Conservation (phyloP, 1,140 invertebrate species). For the Papilio helenus region DNA sequence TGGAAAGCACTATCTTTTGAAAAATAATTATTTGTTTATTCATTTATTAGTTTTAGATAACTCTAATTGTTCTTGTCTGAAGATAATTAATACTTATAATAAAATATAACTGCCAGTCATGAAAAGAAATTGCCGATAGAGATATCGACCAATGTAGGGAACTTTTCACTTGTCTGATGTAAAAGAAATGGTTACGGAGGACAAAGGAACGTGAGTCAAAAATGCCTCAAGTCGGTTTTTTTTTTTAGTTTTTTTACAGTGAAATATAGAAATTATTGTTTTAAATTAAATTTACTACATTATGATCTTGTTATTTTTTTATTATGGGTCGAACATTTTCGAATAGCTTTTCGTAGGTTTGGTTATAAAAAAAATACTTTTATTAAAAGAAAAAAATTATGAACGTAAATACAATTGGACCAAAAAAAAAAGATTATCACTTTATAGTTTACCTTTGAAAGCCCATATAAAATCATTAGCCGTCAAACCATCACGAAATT, state of each 20-base stretch:
- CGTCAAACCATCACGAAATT: slow-evolving; percentile 44
- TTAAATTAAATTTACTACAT: background rate
- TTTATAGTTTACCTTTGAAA: background rate
- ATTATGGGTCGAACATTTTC: too few relatives aligned
- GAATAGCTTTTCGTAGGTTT: too few relatives aligned
- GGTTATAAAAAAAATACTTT: too few relatives aligned
- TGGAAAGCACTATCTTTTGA: background rate
- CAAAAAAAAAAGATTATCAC: background rate
- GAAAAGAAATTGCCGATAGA: background rate
- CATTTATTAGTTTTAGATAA: background rate
- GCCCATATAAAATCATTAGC: background rate
- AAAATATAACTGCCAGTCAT: background rate
- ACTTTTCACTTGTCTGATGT: background rate
- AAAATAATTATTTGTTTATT: background rate
- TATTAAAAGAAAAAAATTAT: background rate
- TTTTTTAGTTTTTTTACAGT: background rate
- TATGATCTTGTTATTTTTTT: background rate
- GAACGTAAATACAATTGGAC: background rate
- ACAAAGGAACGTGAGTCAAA: background rate
- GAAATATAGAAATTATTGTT: background rate
- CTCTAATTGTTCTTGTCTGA: background rate
- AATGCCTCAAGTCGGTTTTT: background rate
- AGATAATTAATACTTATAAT: background rate
- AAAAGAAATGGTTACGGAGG: background rate
- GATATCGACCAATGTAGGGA: background rate